Conservation (phyloP, 2,797 vertebrate species). For the Ficedula albicollis region DNA sequence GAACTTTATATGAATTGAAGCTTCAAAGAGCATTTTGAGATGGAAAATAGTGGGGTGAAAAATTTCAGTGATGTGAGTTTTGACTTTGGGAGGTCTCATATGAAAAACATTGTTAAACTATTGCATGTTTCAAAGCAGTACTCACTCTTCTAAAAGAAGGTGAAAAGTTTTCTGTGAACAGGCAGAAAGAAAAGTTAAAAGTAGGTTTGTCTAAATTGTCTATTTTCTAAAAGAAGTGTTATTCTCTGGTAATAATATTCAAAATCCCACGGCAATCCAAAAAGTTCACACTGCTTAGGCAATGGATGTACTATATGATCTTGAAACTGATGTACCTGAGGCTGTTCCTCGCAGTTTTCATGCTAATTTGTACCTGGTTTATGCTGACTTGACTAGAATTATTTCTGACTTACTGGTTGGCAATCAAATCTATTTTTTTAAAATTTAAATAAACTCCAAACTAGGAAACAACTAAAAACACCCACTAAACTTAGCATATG, state of each 20-base stretch:
- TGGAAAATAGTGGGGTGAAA: neutral
- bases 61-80: neutral
- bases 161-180: neutral
- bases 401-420: constrained; percentile 3
- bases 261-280: neutral
- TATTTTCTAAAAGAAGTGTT: neutral
- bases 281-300: neutral
- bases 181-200: neutral
- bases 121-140: neutral
- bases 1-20: neutral
- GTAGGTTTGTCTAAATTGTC: neutral
- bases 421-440: neutral
- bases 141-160: too few relatives aligned
- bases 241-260: neutral
- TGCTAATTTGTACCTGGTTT: neutral
- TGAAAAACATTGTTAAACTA: neutral
- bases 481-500: constrained; percentile 42
- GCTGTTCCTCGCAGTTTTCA: neutral
- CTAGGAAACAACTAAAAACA: constrained; percentile 31
- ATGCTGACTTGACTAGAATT: constrained; percentile 27
- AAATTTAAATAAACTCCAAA: neutral
- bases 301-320: neutral
- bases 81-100: neutral
- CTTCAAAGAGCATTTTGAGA: neutral
- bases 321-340: neutral